Conservation (phyloP, 2,888 invertebrate species). For the Bembecia ichneumoniformis region DNA sequence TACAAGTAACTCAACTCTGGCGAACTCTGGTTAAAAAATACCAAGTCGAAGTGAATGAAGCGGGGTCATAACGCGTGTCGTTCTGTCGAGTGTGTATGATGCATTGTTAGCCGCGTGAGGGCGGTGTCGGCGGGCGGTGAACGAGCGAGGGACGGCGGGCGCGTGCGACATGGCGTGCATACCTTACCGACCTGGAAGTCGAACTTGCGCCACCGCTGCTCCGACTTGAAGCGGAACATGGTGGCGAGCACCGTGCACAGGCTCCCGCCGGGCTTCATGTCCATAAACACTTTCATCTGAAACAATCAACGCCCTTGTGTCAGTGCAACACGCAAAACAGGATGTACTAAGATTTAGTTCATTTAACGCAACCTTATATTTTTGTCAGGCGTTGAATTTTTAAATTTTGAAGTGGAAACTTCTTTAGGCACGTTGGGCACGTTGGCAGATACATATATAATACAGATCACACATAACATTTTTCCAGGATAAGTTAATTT, state of each 20-base stretch:
- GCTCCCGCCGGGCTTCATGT: constrained; percentile 94
- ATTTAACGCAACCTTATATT: too few species aligned
- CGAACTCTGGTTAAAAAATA: too few species aligned
- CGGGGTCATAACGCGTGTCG: neutral
- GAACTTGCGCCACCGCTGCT: constrained; percentile 96
- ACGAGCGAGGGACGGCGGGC: constrained; percentile 30
- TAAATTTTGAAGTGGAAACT: too few species aligned
- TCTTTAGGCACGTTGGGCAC: too few species aligned
- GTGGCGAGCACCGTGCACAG: constrained; percentile 94
- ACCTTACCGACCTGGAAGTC: constrained; percentile 91
- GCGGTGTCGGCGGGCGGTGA: constrained; percentile 13
- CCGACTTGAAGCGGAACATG: constrained; percentile 95
- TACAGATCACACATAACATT: too few species aligned
- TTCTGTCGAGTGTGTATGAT: neutral
- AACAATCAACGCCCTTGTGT: constrained; percentile 19
- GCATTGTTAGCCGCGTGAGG: neutral
- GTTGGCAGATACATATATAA: too few species aligned
- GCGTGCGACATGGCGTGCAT: constrained; percentile 63
- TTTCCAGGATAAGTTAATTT: too few species aligned
- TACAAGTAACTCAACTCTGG: too few species aligned
- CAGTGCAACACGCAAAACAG: too few species aligned
- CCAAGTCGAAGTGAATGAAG: too few species aligned
- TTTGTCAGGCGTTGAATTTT: too few species aligned
- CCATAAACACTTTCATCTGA: constrained; percentile 95
- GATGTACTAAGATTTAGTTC: too few species aligned